A percentile compares a stretch with the other conserved stretches of the same genome.
phyloP scores from a whole-genome alignment of 2,888 invertebrate species.

The Anorthoa munda region DNA sequence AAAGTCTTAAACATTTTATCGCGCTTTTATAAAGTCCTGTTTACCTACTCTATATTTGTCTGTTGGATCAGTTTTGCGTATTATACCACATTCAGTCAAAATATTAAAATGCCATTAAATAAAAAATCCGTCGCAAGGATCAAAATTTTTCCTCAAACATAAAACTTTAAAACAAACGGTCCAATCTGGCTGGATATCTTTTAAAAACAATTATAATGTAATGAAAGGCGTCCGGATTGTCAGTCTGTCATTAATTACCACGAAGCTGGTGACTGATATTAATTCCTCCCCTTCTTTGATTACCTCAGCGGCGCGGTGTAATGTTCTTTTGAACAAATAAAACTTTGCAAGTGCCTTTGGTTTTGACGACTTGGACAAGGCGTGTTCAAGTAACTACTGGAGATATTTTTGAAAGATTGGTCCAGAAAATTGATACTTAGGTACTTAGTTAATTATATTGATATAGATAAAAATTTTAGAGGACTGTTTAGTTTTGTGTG shows the following conservation, averaged over 20 bases:
- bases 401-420: background rate
- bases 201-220: constrained; percentile 87
- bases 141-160: background rate
- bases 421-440: background rate
- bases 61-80: no score
- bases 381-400: background rate
- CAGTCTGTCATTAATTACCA: constrained; percentile 84
- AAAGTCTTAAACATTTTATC: no score
- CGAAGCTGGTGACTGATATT: constrained; percentile 70
- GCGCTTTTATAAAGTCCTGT: no score
- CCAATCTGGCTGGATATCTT: constrained; percentile 77
- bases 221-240: constrained; percentile 77
- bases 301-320: constrained; percentile 63
- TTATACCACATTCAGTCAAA: no score
- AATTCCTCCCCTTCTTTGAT: constrained; percentile 69
- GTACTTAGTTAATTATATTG: no score
- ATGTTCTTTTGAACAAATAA: constrained; percentile 85
- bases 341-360: constrained; percentile 69
- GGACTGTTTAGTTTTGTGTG: background rate
- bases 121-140: background rate
- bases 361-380: constrained; percentile 24
- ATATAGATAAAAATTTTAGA: background rate
- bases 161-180: constrained; percentile 47
- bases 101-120: no score
- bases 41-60: no score